Evolutionary conservation across 64 coral and sea anemone genomes (phyloP).

Genomic region (Trachythela sp.): DNA sequence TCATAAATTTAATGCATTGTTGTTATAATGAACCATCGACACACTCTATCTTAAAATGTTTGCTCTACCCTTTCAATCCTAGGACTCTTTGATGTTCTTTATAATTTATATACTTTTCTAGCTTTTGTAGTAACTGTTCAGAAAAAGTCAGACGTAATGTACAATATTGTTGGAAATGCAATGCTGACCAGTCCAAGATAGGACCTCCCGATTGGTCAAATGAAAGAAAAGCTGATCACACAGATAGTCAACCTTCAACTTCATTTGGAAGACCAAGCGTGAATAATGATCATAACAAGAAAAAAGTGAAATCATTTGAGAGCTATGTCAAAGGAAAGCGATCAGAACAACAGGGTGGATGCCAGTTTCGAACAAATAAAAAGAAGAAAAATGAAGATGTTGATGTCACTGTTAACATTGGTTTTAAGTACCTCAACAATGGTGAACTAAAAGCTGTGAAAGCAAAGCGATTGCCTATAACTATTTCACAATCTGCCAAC

Average conservation of each 20-base stretch:
- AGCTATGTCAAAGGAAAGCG: not conserved
- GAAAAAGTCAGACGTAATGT: not conserved
- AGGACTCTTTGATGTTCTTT: no score
- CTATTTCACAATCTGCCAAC: not conserved
- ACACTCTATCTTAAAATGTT: no score
- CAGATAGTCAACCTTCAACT: not conserved
- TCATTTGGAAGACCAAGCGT: conserved; percentile 7
- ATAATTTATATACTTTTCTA: not conserved
- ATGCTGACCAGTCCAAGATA: not conserved
- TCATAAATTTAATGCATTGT: no score
- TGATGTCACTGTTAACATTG: conserved; percentile 18
- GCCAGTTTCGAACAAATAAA: not conserved
- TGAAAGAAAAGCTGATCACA: not conserved
- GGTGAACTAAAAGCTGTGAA: not conserved
- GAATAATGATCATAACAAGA: not conserved
- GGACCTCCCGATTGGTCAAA: not conserved
- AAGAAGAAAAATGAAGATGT: not conserved
- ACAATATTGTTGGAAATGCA: conserved; percentile 3
- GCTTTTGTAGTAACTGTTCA: conserved; percentile 12
- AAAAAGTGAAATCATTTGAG: not conserved
- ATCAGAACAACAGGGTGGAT: not conserved
- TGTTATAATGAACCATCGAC: no score
- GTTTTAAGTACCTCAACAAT: not conserved
- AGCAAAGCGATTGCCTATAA: not conserved
- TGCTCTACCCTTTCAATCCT: no score